These are phyloP conservation scores for Himalopsyche anomala DNA, from an alignment of 2,888 invertebrate genomes.

Conservation along the genomic window DNA sequence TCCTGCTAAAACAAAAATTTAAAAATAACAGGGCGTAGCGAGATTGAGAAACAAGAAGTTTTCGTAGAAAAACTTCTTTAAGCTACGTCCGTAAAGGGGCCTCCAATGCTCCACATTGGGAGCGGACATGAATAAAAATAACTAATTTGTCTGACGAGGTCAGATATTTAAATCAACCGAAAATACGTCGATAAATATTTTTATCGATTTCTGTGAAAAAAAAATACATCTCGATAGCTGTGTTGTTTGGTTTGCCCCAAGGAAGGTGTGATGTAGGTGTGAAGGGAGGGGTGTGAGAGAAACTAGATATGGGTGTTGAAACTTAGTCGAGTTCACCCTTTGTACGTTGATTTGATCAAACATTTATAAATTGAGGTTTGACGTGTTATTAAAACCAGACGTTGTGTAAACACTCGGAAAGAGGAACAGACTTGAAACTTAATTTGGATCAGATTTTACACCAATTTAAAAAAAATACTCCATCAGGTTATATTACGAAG, in stretches of 20 bases:
- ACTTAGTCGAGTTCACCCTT: slow-evolving; percentile 26
- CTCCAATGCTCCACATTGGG: no score
- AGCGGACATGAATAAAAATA: no score
- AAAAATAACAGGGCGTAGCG: no score
- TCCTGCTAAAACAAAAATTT: no score
- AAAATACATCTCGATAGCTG: not conserved
- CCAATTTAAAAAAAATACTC: not conserved
- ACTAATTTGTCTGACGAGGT: no score
- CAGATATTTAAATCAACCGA: not conserved
- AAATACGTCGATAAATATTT: not conserved
- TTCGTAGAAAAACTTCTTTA: no score
- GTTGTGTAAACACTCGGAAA: slow-evolving; percentile 32
- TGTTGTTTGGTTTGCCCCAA: not conserved
- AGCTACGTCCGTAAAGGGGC: no score
- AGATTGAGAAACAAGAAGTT: no score
- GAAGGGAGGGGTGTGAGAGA: not conserved
- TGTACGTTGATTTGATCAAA: slow-evolving; percentile 31
- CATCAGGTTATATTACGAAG: not conserved
- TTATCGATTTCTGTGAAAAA: not conserved
- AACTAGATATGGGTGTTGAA: slow-evolving; percentile 39
- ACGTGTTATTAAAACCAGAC: slow-evolving; percentile 40
- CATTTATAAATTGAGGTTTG: slow-evolving; percentile 32
- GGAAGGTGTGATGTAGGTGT: slow-evolving; percentile 9
- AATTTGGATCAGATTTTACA: slow-evolving; percentile 37
- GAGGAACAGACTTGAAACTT: not conserved